Conservation (phyloP, 2,888 invertebrate species). For the Psylliodes chrysocephalus region DNA sequence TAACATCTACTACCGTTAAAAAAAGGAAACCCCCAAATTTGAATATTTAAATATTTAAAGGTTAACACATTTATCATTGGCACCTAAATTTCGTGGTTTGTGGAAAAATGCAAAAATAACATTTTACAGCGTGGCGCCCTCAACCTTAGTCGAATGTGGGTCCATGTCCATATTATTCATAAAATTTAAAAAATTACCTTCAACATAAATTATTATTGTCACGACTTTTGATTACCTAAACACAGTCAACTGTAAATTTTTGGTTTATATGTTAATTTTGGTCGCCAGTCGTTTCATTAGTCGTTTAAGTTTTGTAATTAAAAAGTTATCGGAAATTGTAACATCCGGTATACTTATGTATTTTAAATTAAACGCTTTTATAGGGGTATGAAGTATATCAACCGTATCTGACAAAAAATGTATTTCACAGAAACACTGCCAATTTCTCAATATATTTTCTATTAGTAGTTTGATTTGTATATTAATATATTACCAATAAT, state of each 20-base stretch:
- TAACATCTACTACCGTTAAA: too few species aligned
- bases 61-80: neutral
- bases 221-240: neutral
- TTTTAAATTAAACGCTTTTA: neutral
- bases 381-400: too few species aligned
- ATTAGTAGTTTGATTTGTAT: too few species aligned
- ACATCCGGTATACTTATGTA: neutral
- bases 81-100: neutral
- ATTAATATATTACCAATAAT: too few species aligned
- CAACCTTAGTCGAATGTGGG: too few species aligned
- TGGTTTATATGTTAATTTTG: neutral
- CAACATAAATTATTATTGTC: neutral
- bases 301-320: neutral
- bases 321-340: neutral
- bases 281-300: neutral
- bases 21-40: neutral
- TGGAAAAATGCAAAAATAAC: neutral
- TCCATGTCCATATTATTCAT: neutral
- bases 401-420: too few species aligned
- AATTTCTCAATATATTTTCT: too few species aligned
- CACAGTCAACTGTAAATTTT: neutral
- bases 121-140: neutral
- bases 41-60: too few species aligned
- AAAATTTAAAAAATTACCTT: conserved; percentile 4
- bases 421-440: too few species aligned